These are phyloP conservation scores for Drosophila vallismaia DNA, from an alignment of 2,888 invertebrate species.

Conservation along the genomic window DNA sequence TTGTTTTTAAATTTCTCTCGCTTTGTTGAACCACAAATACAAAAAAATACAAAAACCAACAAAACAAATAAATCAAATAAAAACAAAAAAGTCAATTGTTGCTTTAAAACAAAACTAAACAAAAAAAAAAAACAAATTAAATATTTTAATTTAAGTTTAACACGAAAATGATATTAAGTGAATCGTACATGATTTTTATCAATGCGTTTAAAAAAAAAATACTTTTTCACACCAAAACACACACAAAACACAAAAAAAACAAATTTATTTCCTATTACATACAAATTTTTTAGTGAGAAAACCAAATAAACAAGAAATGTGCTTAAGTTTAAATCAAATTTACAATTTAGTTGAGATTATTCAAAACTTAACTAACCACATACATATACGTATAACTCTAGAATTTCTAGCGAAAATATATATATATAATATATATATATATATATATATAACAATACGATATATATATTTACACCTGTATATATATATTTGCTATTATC, in stretches of 20 bases:
- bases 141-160: slow-evolving; percentile 48
- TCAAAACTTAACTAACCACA: slow-evolving; percentile 47
- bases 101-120: slow-evolving; percentile 44
- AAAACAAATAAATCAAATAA: slow-evolving; percentile 10
- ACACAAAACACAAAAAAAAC: slow-evolving; percentile 28
- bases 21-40: slow-evolving; percentile 39
- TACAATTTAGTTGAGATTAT: slow-evolving; percentile 78
- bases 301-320: slow-evolving; percentile 61
- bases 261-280: slow-evolving; percentile 73
- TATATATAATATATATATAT: slow-evolving; percentile 41
- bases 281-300: slow-evolving; percentile 61
- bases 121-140: slow-evolving; percentile 34
- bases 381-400: slow-evolving; percentile 33
- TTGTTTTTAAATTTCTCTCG: slow-evolving; percentile 48
- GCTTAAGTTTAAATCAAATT: slow-evolving; percentile 79
- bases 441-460: slow-evolving; percentile 1
- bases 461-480: slow-evolving; percentile 1
- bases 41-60: slow-evolving; percentile 11
- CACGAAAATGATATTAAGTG: slow-evolving; percentile 59
- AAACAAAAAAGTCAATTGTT: slow-evolving; percentile 39
- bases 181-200: slow-evolving; percentile 48
- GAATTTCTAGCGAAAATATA: slow-evolving; percentile 47
- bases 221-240: slow-evolving; percentile 35
- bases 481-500: slow-evolving; percentile 39
- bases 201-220: slow-evolving; percentile 46